These are phyloP conservation scores for Sericinus montela DNA, from an alignment of 2,888 invertebrate genomes.

Conservation along the genomic window DNA sequence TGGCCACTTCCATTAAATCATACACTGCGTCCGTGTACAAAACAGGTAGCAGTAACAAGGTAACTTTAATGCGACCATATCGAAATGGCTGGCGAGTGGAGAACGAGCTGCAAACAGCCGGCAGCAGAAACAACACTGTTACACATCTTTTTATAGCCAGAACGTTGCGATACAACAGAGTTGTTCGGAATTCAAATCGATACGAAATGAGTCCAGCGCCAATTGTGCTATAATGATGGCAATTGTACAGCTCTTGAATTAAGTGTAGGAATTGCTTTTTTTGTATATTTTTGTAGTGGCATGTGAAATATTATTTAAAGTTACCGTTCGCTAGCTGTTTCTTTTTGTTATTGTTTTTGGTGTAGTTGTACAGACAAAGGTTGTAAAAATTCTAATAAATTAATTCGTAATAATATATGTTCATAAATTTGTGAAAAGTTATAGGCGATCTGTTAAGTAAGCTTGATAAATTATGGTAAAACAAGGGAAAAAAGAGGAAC, in stretches of 20 bases:
- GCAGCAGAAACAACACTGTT: conserved; percentile 20
- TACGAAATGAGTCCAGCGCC: conserved; percentile 16
- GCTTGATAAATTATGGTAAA: no score
- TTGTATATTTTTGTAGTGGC: no score
- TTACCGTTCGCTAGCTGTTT: no score
- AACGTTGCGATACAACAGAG: conserved; percentile 22
- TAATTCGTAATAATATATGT: no score
- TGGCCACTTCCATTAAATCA: conserved; percentile 4
- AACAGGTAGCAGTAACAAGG: conserved; percentile 28
- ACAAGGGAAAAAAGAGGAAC: no score
- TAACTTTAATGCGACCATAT: conserved; percentile 31
- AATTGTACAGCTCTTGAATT: conserved; percentile 1
- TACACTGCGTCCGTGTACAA: conserved; percentile 7
- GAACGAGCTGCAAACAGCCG: conserved; percentile 27
- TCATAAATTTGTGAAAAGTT: no score
- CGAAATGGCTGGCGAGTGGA: conserved; percentile 28
- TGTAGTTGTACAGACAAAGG: no score
- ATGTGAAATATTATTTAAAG: neutral
- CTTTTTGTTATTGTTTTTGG: no score
- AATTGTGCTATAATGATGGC: conserved; percentile 15
- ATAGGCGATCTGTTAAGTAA: no score
- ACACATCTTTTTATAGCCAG: conserved; percentile 32
- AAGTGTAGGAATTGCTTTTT: conserved; percentile 2
- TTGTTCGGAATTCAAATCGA: conserved; percentile 27
- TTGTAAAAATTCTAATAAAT: no score